phyloP scores from a whole-genome alignment of 2,113 vertebrate species.

The Eubucco bourcierii region DNA sequence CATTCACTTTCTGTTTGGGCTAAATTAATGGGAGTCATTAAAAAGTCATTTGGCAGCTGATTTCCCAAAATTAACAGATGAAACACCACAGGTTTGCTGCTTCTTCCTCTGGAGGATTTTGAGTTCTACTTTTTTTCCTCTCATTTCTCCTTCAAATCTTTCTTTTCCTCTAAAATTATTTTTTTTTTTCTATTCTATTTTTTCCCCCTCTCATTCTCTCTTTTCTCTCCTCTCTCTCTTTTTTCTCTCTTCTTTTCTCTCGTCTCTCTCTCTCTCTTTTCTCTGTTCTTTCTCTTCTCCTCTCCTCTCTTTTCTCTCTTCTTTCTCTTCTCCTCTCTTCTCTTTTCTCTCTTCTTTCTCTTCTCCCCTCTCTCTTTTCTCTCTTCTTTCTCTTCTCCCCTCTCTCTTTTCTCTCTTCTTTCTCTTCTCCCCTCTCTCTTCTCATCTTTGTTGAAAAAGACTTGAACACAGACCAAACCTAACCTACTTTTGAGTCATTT shows the following conservation, averaged over 20 bases:
- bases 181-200: neutral
- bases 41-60: neutral
- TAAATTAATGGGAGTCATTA: neutral
- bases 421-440: no score
- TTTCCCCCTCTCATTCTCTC: no score
- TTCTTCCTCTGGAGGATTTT: neutral
- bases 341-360: no score
- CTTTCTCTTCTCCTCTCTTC: no score
- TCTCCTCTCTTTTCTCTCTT: no score
- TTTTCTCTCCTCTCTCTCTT: no score
- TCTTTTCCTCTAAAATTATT: neutral
- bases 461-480: neutral
- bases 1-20: neutral
- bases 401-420: no score
- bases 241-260: no score
- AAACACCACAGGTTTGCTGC: neutral
- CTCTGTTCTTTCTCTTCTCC: no score
- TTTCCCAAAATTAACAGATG: neutral
- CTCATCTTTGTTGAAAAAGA: neutral
- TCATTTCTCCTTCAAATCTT: neutral
- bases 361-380: no score
- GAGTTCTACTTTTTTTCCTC: neutral
- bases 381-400: no score
- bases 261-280: no score
- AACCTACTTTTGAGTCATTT: neutral